These are phyloP conservation scores for Pseudomugil tenellus DNA, from an alignment of 2,797 vertebrate species.

Conservation along the genomic window DNA sequence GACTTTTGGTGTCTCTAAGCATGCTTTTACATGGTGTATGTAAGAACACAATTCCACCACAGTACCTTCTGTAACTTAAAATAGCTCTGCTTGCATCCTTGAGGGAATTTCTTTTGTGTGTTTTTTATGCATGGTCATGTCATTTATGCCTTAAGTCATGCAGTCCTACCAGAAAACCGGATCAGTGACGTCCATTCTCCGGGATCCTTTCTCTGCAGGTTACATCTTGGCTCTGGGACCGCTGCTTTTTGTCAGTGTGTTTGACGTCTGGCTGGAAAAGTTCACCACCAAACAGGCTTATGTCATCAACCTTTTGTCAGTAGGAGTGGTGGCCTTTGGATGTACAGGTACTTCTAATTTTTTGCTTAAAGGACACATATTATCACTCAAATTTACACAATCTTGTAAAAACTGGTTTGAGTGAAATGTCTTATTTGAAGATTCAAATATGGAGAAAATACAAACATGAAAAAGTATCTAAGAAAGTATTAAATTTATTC, in stretches of 20 bases:
- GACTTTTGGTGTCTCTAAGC: conserved; percentile 29
- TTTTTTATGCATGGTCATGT: conserved; percentile 4
- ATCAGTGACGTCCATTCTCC: conserved; percentile 14
- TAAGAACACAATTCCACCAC: conserved; percentile 17
- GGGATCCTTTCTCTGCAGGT: conserved; percentile 75
- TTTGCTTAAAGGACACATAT: not conserved
- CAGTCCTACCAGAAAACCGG: conserved; percentile 4
- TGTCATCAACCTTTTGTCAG: conserved; percentile 90
- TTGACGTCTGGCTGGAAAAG: conserved; percentile 93
- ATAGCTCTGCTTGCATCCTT: conserved; percentile 46
- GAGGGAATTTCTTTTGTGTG: conserved; percentile 56
- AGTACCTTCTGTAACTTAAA: conserved; percentile 34
- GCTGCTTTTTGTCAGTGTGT: conserved; percentile 93
- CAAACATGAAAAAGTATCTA: not conserved
- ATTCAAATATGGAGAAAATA: not conserved
- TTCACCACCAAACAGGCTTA: conserved; percentile 91
- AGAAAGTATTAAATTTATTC: not conserved
- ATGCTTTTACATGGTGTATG: conserved; percentile 3
- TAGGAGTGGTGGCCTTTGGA: conserved; percentile 95
- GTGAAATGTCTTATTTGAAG: not conserved
- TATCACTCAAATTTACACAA: not conserved
- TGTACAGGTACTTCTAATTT: conserved; percentile 90
- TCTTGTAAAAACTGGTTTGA: not conserved
- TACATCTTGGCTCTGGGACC: conserved; percentile 94
- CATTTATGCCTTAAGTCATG: conserved; percentile 25